These are phyloP conservation scores for Tholera decimalis DNA, from an alignment of 2,888 invertebrate species.

Conservation along the genomic window DNA sequence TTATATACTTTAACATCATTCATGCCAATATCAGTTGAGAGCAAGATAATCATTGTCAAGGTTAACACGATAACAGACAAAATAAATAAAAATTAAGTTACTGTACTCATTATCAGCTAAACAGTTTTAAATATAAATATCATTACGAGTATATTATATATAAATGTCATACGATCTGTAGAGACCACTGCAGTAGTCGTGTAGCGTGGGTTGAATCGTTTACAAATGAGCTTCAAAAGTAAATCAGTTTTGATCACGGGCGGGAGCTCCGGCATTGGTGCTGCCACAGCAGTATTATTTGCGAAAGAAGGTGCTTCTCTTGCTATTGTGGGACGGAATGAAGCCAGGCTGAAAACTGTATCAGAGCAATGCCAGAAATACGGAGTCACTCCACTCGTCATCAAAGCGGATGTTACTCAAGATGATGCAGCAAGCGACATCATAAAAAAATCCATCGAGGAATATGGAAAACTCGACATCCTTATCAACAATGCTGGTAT, in stretches of 20 bases:
- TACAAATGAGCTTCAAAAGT: slow-evolving; percentile 59
- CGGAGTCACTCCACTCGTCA: slow-evolving; percentile 41
- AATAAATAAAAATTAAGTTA: too few relatives aligned
- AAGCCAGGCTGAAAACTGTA: slow-evolving; percentile 65
- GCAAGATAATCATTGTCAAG: too few relatives aligned
- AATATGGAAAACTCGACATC: slow-evolving; percentile 66
- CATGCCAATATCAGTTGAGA: too few relatives aligned
- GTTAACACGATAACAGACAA: too few relatives aligned
- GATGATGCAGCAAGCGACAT: slow-evolving; percentile 56
- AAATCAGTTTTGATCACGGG: slow-evolving; percentile 77
- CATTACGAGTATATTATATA: neutral
- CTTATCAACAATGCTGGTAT: slow-evolving; percentile 67
- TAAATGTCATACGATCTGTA: neutral
- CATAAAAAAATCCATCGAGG: slow-evolving; percentile 60
- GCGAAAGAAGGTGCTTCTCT: slow-evolving; percentile 73
- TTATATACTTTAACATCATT: too few relatives aligned
- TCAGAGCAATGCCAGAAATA: slow-evolving; percentile 34
- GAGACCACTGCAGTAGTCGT: neutral
- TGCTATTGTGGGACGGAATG: slow-evolving; percentile 72
- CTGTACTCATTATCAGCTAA: too few relatives aligned
- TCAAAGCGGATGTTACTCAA: slow-evolving; percentile 59
- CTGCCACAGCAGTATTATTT: slow-evolving; percentile 71
- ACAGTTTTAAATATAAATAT: too few relatives aligned
- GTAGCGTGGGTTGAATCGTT: neutral
- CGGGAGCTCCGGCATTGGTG: slow-evolving; percentile 78